phyloP scores from a whole-genome alignment of 2,113 vertebrate species.

The Cnemophilus loriae region DNA sequence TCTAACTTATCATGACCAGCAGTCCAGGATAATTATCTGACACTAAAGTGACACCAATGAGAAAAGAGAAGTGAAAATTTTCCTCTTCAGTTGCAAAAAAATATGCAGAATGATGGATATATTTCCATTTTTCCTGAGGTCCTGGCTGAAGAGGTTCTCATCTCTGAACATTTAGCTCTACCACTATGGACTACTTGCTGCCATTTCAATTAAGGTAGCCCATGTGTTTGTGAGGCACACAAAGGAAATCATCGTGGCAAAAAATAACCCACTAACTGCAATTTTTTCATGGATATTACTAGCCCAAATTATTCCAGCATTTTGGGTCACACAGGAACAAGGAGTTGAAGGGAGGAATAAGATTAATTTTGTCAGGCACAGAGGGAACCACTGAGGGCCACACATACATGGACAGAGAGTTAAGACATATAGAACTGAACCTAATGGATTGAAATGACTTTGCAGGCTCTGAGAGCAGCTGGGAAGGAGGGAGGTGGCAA shows the following conservation, averaged over 20 bases:
- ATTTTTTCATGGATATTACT: not conserved
- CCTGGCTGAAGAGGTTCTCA: not conserved
- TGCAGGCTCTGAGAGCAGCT: not conserved
- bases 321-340: not conserved
- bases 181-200: not conserved
- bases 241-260: not conserved
- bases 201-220: not conserved
- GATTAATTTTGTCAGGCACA: not conserved
- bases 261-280: not conserved
- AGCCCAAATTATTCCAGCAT: not conserved
- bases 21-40: not conserved
- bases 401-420: not conserved
- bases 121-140: not conserved
- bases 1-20: not conserved
- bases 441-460: not conserved
- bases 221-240: not conserved
- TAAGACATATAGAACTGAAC: not conserved
- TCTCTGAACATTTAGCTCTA: not conserved
- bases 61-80: not conserved
- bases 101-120: not conserved
- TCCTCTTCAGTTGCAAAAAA: not conserved
- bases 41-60: not conserved
- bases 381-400: not conserved
- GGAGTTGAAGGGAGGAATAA: not conserved
- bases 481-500: not conserved